Base-by-base conservation (phyloP, 2,113 vertebrate genomes). In the Lonchura striata region DNA sequence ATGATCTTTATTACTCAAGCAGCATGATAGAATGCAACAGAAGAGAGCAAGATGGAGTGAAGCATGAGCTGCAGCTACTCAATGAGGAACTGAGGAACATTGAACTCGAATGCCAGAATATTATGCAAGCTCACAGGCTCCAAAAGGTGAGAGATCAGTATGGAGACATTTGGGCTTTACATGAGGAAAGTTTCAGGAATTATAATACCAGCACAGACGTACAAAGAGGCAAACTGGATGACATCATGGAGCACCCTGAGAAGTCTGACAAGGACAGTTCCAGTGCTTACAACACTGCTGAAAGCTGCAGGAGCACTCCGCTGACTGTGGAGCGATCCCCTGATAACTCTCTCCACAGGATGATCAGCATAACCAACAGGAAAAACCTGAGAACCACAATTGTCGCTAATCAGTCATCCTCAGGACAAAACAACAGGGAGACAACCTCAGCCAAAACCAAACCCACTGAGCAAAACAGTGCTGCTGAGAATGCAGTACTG, bases 191-290 rank as follows among this genome's bases (percentile, higher is more conserved):
- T 60, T 98, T 98, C 91, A 97, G 95, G 72, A 98, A 83, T 68
- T 98, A 98, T n/a, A 98, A 98, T 88, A 98, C 97, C 91, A 98
- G 97, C 82, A 68, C 97, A 57, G 98, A 98, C 8, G 47, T 81
- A 79, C 98, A 76, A 86, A 98, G 97, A 89, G 97, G 97, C 14
- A 99, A 99, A 94, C 96, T 99, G 56, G 97, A 98, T 18, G 98
- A 99, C 80, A 99, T 98, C 66, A 97, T 98, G 8, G 99, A 99
- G 83, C 98, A 99, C 54, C 98, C 98, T 16, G 99, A 99, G 92
- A 99, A 99, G 96, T 99, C 99, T 0, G 99, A 99, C 97, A 99
- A 99, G 94, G 99, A 99, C 97, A 99, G 99, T 88, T 99, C 99
- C 41, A 99, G 99, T 16, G 99, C 99, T 39, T 99, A 99, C 90